These are phyloP conservation scores for Apis laboriosa DNA, from an alignment of 1,140 invertebrate species.

Conservation along the genomic window DNA sequence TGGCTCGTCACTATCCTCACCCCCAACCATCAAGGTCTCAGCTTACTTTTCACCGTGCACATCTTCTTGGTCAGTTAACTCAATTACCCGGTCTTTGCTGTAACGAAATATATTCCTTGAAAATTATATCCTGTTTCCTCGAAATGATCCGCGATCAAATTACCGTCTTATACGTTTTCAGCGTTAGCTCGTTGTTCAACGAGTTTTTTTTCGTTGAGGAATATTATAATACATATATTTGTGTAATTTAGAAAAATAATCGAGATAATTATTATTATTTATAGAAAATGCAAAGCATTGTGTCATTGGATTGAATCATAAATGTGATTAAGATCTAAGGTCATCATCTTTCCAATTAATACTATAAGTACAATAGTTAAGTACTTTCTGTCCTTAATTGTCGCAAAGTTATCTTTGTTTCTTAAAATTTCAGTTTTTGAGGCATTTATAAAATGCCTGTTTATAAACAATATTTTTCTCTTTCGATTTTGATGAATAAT, in stretches of 20 bases:
- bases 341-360: too few species aligned
- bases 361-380: too few species aligned
- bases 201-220: not conserved
- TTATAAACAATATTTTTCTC: too few species aligned
- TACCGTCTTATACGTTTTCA: not conserved
- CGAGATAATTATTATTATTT: too few species aligned
- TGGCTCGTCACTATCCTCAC: slow-evolving; percentile 16
- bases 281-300: too few species aligned
- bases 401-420: too few species aligned
- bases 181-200: not conserved
- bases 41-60: slow-evolving; percentile 29
- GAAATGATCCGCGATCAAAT: slow-evolving; percentile 8
- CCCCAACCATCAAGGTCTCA: slow-evolving; percentile 17
- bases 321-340: too few species aligned
- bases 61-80: slow-evolving; percentile 40
- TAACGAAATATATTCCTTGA: slow-evolving; percentile 49
- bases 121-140: slow-evolving; percentile 42
- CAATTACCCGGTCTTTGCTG: slow-evolving; percentile 27
- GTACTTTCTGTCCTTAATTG: too few species aligned
- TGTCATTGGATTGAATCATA: too few species aligned
- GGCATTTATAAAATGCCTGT: too few species aligned
- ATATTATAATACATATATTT: not conserved
- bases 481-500: too few species aligned
- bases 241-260: not conserved
- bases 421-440: too few species aligned